phyloP scores from a whole-genome alignment of 2,113 vertebrate genomes.

The Eudyptes chrysolophus region DNA sequence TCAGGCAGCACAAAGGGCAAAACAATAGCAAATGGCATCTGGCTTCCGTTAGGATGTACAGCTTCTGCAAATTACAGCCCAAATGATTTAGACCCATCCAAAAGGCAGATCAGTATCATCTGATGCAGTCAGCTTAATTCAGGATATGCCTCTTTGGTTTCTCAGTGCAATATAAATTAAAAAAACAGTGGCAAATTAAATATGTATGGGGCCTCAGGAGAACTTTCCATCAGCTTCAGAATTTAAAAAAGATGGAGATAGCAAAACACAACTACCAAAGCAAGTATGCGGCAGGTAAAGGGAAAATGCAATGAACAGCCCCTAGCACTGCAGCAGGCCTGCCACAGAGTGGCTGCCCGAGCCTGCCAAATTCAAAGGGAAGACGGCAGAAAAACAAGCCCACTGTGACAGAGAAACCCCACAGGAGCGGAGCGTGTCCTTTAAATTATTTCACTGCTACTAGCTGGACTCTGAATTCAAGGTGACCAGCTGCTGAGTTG shows the following conservation, averaged over 20 bases:
- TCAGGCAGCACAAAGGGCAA: background rate
- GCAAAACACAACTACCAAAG: background rate
- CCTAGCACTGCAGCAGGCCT: background rate
- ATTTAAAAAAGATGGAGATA: background rate
- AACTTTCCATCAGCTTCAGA: background rate
- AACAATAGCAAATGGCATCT: background rate
- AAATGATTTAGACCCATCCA: background rate
- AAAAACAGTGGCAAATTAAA: background rate
- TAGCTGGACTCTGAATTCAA: background rate
- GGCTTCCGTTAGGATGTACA: background rate
- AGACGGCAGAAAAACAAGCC: background rate
- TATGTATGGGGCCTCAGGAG: background rate
- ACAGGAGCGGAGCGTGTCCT: background rate
- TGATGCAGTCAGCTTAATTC: background rate
- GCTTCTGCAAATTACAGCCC: background rate
- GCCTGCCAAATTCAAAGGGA: background rate
- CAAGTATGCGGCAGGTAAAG: background rate
- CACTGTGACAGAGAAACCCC: background rate
- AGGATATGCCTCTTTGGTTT: background rate
- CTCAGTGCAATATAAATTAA: background rate
- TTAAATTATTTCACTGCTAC: background rate
- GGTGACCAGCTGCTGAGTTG: background rate
- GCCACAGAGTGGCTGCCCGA: background rate
- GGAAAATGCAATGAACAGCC: background rate
- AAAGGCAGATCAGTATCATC: background rate